A percentile compares a stretch with the other conserved stretches of the same genome.
phyloP scores from a whole-genome alignment of 2,113 vertebrate species.

The Seriola rivoliana region DNA sequence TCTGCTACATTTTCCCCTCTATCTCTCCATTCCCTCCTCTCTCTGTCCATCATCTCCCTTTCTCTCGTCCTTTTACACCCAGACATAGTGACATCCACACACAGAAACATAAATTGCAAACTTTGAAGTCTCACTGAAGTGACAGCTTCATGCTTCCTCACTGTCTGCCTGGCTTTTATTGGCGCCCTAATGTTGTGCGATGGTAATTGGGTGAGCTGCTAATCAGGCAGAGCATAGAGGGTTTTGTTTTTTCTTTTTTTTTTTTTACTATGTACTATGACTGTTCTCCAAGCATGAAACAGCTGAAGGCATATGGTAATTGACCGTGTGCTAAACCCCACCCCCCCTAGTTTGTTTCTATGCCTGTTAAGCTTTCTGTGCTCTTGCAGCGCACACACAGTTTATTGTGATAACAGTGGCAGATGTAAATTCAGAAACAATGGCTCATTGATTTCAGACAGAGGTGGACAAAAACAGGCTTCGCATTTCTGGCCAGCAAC shows the following conservation, averaged over 20 bases:
- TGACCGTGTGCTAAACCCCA: not conserved
- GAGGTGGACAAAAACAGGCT: not conserved
- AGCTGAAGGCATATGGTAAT: slow-evolving; percentile 29
- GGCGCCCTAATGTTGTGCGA: slow-evolving; percentile 1
- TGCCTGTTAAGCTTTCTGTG: not conserved
- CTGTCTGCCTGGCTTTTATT: slow-evolving; percentile 28
- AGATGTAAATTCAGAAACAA: not conserved
- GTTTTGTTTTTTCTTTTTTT: not conserved
- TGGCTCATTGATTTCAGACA: not conserved
- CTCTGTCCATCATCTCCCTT: slow-evolving; percentile 25
- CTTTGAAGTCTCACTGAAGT: slow-evolving; percentile 57
- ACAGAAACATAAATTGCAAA: slow-evolving; percentile 47
- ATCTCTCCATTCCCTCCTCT: not conserved
- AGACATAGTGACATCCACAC: slow-evolving; percentile 29
- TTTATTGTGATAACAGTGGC: not conserved
- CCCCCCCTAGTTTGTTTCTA: not conserved
- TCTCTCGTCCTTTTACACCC: not conserved
- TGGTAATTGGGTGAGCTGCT: slow-evolving; percentile 59
- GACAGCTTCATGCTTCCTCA: slow-evolving; percentile 48
- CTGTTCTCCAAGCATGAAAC: slow-evolving; percentile 23
- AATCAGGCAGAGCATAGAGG: slow-evolving; percentile 33
- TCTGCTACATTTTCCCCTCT: not conserved
- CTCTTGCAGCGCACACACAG: not conserved
- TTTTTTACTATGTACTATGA: not conserved
- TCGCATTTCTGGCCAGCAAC: not conserved